Base-by-base conservation (phyloP, 2,113 vertebrate species). In the Puma concolor region DNA sequence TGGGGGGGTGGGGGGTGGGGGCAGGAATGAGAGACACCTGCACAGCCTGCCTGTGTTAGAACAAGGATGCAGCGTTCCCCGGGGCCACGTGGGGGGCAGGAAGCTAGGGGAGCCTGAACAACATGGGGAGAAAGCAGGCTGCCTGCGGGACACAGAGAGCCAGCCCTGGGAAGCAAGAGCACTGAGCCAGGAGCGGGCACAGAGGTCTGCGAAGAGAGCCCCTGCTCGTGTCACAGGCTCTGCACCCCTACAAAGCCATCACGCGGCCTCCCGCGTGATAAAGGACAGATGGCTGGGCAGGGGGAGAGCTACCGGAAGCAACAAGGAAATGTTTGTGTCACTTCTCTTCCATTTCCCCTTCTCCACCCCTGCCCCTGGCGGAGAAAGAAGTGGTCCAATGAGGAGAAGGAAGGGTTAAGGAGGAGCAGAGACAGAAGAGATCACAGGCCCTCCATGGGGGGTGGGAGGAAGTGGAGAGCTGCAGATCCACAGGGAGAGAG, bases 241-340 rank as follows among this genome's bases (percentile, higher is more conserved):
- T 19, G n/a, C 15, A 16, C 64, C 85, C 64, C 12, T 5, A 38
- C 25, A 71, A 13, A 12, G 84, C 84, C 74, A n/a, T 5, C 50
- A 9, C 0, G 2, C 15, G 41, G 67, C 93, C 44, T 19, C 66
- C 50, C 5, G 12, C 13, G 4, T 31, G 21, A 48, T 0, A 5
- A 25, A 50, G 50, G 36, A 11, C 38, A 10, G 84, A 63, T 19
- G 23, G 76, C 2, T 15, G 36, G 93, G 72, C 17, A 83, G 36
- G 67, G 7, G 66, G 67, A 63, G 41, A 72, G 27, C 52, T 27
- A 27, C 52, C 17, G 4, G 8, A 1, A 29, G 21, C 27, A 54
- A 27, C n/a, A 15, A 41, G 86, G 25, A 52, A 25, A 74, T 2
- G 5, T 33, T 0, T 7, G 4, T 10, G 54, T 29, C 25, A 0